Conservation (phyloP, 1,140 invertebrate genomes). For the Panonychus citri region DNA sequence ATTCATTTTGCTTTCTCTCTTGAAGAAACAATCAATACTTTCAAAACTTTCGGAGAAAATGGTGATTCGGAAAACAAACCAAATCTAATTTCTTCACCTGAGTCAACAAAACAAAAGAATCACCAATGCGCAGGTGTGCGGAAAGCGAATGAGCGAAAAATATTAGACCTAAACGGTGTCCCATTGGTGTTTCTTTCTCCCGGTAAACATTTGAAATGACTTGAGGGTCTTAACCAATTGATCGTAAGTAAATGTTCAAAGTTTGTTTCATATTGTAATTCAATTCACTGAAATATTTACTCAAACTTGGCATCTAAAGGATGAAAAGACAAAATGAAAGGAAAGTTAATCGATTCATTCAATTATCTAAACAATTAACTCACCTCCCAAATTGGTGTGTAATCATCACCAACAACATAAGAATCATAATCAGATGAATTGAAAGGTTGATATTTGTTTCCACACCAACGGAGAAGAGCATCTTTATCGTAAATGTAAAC, state of each 20-base stretch:
- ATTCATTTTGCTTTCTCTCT: neutral
- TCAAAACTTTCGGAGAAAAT: no score
- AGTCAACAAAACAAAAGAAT: no score
- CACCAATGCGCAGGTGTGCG: no score
- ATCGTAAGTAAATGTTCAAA: constrained; percentile 51
- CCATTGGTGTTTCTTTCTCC: constrained; percentile 40
- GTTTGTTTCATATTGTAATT: constrained; percentile 65
- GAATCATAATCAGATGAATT: constrained; percentile 53
- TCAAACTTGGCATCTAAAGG: constrained; percentile 50
- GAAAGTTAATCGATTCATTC: neutral
- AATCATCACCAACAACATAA: constrained; percentile 85
- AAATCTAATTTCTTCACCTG: no score
- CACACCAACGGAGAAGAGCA: constrained; percentile 71
- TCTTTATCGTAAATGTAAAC: constrained; percentile 75
- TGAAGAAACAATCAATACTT: no score
- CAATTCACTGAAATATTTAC: constrained; percentile 44
- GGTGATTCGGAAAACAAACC: no score
- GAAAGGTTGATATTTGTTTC: constrained; percentile 72
- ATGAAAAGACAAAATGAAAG: constrained; percentile 8
- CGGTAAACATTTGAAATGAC: constrained; percentile 47
- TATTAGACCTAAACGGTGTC: no score
- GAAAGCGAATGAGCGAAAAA: no score
- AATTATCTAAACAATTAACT: neutral
- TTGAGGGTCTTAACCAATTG: constrained; percentile 39
- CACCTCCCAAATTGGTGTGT: constrained; percentile 73